Evolutionary conservation across 2,888 invertebrate species (phyloP), one percentile per base, ranked within the genome.

Genomic region (Ichneumoninae sp.): DNA sequence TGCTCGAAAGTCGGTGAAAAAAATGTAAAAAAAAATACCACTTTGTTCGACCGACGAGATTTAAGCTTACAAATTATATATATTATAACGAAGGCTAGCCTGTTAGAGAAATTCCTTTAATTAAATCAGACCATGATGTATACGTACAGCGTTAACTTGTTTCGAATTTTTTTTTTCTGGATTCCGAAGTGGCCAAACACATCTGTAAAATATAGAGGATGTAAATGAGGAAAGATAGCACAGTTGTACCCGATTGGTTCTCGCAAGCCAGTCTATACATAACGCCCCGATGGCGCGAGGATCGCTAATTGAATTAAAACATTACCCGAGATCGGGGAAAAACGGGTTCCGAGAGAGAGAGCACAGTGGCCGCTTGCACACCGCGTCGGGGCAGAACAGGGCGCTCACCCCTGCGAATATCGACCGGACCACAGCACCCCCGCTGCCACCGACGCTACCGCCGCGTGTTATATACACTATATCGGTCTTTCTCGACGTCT

Each of bases 361-460:
- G 54, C 47, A 36, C 40, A 69, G 40, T 62, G 40, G 47, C 26
- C 47, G 70, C 52, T 26, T 52, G 76, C 26, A 54, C 47, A 30
- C 36, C 78, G 66, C 44, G 82, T 44, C 72, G 82, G 80, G 84
- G 86, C 87, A 86, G 87, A 85, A 81, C 86, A 91, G 91, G 90
- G 87, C 91, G 89, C 90, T 90, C 89, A 91, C 91, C 92, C 89
- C 90, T 88, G 88, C 83, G 83, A 90, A 90, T 92, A 92, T 92
- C 91, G 92, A 92, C 89, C 91, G 88, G 76, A 84, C 86, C 79
- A 80, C 62, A 74, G 78, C 79, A 87, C 86, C 83, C 82, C 87
- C 72, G 85, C 77, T 74, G 78, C 69, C 78, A 66, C 66, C 80
- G 82, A 74, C 33, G 71, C 57, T 71, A 66, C 65, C 68, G 79